Conservation (phyloP, 2,113 vertebrate species). For the Antennarius striatus region DNA sequence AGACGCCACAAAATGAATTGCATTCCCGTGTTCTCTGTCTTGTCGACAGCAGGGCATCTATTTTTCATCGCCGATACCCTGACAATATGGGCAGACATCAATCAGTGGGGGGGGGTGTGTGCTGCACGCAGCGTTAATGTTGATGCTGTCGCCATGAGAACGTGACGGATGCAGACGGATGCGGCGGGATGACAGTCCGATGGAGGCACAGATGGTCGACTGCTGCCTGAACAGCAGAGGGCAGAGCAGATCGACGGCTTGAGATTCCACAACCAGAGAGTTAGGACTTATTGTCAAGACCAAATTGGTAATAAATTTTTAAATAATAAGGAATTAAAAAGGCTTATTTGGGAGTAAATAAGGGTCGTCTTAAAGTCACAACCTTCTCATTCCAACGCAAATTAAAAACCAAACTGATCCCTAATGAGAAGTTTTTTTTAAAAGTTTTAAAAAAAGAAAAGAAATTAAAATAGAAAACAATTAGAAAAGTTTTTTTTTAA, state of each 20-base stretch:
- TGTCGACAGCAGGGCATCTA: constrained; percentile 32
- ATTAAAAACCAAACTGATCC: constrained; percentile 11
- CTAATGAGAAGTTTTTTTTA: background rate
- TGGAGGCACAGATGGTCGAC: background rate
- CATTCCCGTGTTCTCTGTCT: constrained; percentile 26
- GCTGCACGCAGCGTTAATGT: background rate
- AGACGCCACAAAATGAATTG: constrained; percentile 36
- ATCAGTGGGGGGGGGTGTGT: constrained; percentile 13
- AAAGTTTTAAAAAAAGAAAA: background rate
- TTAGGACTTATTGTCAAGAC: background rate
- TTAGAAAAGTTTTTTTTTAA: background rate
- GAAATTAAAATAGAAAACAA: too few relatives aligned
- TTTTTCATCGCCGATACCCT: constrained; percentile 41
- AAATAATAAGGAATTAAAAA: constrained; percentile 18
- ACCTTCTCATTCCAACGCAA: background rate
- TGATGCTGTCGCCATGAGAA: background rate
- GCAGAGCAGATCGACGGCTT: constrained; percentile 31
- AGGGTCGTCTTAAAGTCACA: constrained; percentile 10
- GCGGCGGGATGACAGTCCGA: background rate
- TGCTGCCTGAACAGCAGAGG: constrained; percentile 35
- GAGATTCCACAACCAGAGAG: fast-evolving
- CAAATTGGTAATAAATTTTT: constrained; percentile 5
- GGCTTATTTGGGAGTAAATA: constrained; percentile 1
- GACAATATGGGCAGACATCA: constrained; percentile 28
- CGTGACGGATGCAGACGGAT: background rate